Percentiles rank a stretch among this genome's conserved stretches.
phyloP scores from a whole-genome alignment of 2,113 vertebrate species.

The Pterocles gutturalis region DNA sequence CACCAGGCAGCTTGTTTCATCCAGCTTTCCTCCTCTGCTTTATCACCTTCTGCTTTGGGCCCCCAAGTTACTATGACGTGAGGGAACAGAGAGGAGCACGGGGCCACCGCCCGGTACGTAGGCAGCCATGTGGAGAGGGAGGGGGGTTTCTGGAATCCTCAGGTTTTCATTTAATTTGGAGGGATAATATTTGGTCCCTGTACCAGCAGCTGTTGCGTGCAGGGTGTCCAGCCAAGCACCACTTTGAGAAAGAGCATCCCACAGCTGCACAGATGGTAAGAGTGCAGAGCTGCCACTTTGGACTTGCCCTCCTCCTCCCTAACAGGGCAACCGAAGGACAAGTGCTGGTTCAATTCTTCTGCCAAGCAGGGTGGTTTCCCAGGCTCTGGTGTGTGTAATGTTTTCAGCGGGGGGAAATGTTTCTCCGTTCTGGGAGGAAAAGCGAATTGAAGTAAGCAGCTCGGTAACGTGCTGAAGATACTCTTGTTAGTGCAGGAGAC shows the following conservation, averaged over 20 bases:
- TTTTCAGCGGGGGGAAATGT: fast-evolving
- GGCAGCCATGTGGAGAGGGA: fast-evolving
- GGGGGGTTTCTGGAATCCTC: neutral
- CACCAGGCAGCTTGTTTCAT: neutral
- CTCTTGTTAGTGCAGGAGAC: neutral
- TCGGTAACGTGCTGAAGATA: neutral
- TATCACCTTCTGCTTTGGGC: neutral
- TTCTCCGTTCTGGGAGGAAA: neutral
- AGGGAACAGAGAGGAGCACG: neutral
- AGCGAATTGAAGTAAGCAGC: neutral
- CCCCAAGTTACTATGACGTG: fast-evolving
- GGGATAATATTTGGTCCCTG: neutral
- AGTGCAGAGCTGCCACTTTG: too few relatives aligned
- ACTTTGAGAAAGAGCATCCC: neutral
- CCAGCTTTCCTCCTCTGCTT: neutral
- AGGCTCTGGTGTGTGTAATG: fast-evolving
- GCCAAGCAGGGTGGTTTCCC: neutral
- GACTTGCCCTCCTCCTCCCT: neutral
- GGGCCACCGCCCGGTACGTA: neutral
- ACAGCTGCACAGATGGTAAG: neutral
- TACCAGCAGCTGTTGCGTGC: neutral
- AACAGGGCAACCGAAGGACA: too few relatives aligned
- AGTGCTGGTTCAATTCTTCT: neutral
- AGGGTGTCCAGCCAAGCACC: neutral
- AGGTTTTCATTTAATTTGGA: neutral